Percentiles rank a stretch among this genome's conserved stretches.
Evolutionary conservation across 2,888 invertebrate genomes (phyloP).

Genomic region (Eristalis intricaria): DNA sequence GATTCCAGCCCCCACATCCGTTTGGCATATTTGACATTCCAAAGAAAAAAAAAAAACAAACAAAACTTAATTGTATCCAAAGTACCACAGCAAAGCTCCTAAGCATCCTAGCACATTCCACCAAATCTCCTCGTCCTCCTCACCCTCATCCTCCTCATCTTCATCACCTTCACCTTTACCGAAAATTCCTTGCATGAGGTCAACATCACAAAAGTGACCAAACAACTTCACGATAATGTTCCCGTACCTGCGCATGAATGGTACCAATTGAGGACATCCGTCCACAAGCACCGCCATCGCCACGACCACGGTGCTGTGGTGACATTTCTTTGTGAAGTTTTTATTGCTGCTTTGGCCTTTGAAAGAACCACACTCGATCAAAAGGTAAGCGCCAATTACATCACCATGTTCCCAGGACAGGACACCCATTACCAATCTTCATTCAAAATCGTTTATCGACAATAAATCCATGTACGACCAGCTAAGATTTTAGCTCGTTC

Average conservation of each 20-base stretch:
- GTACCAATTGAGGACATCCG: constrained; percentile 50
- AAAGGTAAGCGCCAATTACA: constrained; percentile 67
- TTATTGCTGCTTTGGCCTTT: neutral
- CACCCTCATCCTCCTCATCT: neutral
- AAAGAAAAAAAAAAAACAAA: neutral
- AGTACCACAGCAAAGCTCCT: constrained; percentile 11
- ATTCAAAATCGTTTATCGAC: constrained; percentile 47
- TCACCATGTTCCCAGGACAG: constrained; percentile 70
- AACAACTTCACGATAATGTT: constrained; percentile 56
- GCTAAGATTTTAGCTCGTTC: constrained; percentile 51
- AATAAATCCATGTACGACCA: constrained; percentile 53
- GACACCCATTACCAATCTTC: constrained; percentile 58
- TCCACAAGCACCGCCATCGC: neutral
- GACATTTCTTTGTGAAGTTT: neutral
- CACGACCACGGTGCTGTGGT: neutral
- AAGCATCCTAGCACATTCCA: constrained; percentile 42
- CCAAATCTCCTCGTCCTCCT: neutral
- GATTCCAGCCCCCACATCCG: neutral
- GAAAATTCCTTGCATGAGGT: constrained; percentile 61
- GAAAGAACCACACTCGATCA: constrained; percentile 8
- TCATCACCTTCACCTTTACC: neutral
- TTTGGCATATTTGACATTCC: neutral
- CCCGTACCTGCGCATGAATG: constrained; percentile 66
- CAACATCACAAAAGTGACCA: constrained; percentile 49
- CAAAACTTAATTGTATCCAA: neutral